phyloP scores from a whole-genome alignment of 1,140 invertebrate genomes.

The Teleopsis dalmanni region DNA sequence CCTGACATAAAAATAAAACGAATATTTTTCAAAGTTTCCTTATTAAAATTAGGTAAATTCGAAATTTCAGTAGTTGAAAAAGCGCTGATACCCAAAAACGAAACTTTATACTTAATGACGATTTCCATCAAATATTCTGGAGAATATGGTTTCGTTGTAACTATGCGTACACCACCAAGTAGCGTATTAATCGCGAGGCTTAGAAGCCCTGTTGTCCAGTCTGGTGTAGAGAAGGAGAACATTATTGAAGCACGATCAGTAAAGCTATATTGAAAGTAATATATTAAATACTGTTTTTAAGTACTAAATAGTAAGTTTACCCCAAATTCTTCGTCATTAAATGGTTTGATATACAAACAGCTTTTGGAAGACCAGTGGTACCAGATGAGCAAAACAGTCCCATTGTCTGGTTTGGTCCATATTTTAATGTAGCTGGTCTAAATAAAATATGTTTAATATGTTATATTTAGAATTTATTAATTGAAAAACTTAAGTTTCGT shows the following conservation, averaged over 20 bases:
- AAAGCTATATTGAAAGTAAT: slow-evolving; percentile 15
- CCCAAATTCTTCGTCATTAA: background rate
- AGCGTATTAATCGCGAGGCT: slow-evolving; percentile 28
- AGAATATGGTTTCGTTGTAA: slow-evolving; percentile 28
- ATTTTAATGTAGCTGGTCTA: slow-evolving; percentile 9
- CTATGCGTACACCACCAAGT: slow-evolving; percentile 27
- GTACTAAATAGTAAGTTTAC: background rate
- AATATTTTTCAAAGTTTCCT: slow-evolving; percentile 20
- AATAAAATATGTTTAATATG: too few species aligned
- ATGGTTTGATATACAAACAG: slow-evolving; percentile 58
- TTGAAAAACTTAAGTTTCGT: too few species aligned
- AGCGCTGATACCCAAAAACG: slow-evolving; percentile 23
- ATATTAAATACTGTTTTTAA: background rate
- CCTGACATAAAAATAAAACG: slow-evolving; percentile 26
- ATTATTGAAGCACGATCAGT: slow-evolving; percentile 8
- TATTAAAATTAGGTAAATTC: slow-evolving; percentile 23
- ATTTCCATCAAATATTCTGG: slow-evolving; percentile 33
- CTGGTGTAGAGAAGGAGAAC: slow-evolving; percentile 34
- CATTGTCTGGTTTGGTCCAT: slow-evolving; percentile 19
- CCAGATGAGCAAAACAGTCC: slow-evolving; percentile 53
- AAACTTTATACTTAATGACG: slow-evolving; percentile 34
- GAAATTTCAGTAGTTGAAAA: slow-evolving; percentile 22
- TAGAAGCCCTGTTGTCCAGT: slow-evolving; percentile 33
- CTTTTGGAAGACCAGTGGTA: slow-evolving; percentile 70
- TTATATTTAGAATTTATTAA: too few species aligned